Evolutionary conservation across 1,140 invertebrate species (phyloP).

Genomic region (Globodera rostochiensis): DNA sequence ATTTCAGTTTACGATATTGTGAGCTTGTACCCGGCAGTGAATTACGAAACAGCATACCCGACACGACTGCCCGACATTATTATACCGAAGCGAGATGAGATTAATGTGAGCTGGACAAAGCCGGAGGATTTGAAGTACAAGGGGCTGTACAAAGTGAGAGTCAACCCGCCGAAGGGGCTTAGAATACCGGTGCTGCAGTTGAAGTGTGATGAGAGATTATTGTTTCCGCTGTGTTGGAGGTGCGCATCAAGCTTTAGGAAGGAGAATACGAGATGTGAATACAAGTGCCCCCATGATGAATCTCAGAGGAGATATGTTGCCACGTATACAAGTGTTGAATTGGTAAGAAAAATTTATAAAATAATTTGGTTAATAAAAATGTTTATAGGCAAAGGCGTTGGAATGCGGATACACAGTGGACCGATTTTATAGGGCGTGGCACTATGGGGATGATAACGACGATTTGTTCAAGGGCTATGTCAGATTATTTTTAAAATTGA

Average conservation of each 20-base stretch:
- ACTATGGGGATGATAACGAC: not conserved
- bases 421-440: not conserved
- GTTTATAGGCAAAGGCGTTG: not conserved
- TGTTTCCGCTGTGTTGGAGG: not conserved
- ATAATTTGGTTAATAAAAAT: too few relatives aligned
- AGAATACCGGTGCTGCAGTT: not conserved
- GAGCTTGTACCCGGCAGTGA: not conserved
- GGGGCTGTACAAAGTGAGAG: not conserved
- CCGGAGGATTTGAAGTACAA: not conserved
- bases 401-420: constrained; percentile 6
- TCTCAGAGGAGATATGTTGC: not conserved
- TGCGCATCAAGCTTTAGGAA: not conserved
- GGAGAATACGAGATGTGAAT: not conserved
- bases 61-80: not conserved
- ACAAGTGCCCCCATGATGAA: not conserved
- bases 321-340: not conserved
- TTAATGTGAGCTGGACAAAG: not conserved
- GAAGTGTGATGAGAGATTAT: not conserved
- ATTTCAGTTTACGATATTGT: not conserved
- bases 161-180: constrained; percentile 4
- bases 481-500: not conserved
- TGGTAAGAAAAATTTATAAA: not conserved
- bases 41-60: not conserved
- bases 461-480: not conserved
- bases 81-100: not conserved